These are phyloP conservation scores for Melanophora roralis DNA, from an alignment of 2,888 invertebrate genomes.

Conservation along the genomic window DNA sequence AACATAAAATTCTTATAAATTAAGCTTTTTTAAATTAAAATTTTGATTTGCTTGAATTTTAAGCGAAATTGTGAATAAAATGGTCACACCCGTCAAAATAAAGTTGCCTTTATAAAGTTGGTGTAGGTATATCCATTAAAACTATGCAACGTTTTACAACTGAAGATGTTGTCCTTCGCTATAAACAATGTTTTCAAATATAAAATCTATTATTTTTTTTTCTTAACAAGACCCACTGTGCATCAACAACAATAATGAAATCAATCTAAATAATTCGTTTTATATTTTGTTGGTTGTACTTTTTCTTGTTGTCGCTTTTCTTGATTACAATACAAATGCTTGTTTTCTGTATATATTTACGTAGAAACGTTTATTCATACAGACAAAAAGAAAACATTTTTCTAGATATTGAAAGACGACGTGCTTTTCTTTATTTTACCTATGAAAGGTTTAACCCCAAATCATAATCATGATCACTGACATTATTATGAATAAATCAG, in stretches of 20 bases:
- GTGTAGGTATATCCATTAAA: too few species aligned
- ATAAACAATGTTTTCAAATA: too few species aligned
- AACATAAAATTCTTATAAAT: too few species aligned
- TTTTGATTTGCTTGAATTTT: too few species aligned
- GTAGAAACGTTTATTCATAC: conserved; percentile 6
- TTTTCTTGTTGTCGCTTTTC: conserved; percentile 1
- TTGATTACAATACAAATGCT: conserved; percentile 40
- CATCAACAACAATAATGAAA: conserved; percentile 44
- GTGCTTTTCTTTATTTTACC: conserved; percentile 32
- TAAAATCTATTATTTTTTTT: too few species aligned
- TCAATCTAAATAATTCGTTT: conserved; percentile 47
- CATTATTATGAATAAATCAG: conserved; percentile 16
- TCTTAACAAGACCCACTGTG: background rate
- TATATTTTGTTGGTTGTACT: background rate
- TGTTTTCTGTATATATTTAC: conserved; percentile 23
- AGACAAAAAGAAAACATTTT: conserved; percentile 23
- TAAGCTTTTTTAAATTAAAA: too few species aligned
- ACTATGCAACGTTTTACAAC: background rate
- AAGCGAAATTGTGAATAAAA: too few species aligned
- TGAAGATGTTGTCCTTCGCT: background rate
- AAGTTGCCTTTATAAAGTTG: too few species aligned
- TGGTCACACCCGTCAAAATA: too few species aligned
- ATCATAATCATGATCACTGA: conserved; percentile 36
- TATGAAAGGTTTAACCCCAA: conserved; percentile 28
- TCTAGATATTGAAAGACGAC: conserved; percentile 31